A percentile compares a stretch with the other conserved stretches of the same genome.
phyloP scores from a whole-genome alignment of 2,797 vertebrate genomes.

The Pelochelys cantorii region DNA sequence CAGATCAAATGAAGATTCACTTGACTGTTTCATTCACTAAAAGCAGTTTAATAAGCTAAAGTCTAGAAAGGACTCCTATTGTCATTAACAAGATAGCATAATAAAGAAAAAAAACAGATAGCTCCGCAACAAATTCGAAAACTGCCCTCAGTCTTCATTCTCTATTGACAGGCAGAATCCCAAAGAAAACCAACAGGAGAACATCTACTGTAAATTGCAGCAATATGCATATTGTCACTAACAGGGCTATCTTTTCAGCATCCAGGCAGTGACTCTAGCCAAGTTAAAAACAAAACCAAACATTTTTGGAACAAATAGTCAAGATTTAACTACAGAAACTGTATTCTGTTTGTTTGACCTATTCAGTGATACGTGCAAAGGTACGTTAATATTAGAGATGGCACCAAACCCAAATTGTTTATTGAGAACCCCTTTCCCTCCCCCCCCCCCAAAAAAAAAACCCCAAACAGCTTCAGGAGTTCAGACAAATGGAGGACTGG shows the following conservation, averaged over 20 bases:
- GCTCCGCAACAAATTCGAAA: background rate
- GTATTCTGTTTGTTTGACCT: accelerated
- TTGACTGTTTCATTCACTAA: constrained; percentile 24
- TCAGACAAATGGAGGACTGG: background rate
- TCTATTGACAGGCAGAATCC: background rate
- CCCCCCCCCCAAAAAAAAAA: background rate
- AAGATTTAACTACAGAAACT: accelerated
- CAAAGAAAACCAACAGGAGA: background rate
- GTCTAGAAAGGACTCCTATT: background rate
- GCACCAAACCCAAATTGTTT: constrained; percentile 1
- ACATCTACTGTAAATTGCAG: background rate
- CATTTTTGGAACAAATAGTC: background rate
- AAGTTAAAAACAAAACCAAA: background rate
- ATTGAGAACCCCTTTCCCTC: background rate
- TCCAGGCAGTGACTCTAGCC: background rate
- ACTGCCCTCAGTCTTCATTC: background rate
- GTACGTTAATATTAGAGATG: background rate
- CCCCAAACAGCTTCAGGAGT: background rate
- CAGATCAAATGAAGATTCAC: background rate
- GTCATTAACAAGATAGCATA: background rate
- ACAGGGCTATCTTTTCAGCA: background rate
- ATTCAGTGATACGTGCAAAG: background rate
- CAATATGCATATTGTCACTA: accelerated
- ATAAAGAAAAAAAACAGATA: background rate
- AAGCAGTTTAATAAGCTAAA: background rate